These are phyloP conservation scores for Glossophaga mutica DNA, from an alignment of 2,797 vertebrate species.

Conservation along the genomic window DNA sequence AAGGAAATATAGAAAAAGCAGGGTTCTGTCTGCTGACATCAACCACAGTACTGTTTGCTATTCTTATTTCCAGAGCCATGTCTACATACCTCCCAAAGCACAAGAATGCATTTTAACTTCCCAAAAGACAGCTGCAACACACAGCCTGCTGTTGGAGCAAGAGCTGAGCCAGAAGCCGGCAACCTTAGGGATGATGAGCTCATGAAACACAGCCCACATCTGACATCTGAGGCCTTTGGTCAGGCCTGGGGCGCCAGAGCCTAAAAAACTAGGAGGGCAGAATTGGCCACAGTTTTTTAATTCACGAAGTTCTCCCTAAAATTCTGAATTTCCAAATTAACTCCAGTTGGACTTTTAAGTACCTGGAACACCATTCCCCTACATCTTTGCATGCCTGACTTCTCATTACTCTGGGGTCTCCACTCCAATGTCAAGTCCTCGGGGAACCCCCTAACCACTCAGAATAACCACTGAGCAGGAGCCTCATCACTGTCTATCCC, in stretches of 20 bases:
- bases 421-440: background rate
- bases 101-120: background rate
- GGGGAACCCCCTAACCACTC: background rate
- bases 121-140: background rate
- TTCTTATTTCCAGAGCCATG: background rate
- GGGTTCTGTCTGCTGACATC: background rate
- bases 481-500: no score
- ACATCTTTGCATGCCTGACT: background rate
- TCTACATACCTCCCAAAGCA: background rate
- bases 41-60: background rate
- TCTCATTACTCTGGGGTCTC: background rate
- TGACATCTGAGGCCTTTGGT: background rate
- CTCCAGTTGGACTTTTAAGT: background rate
- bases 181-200: background rate
- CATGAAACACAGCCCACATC: background rate
- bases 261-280: background rate
- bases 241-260: background rate
- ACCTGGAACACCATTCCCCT: background rate
- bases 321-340: background rate
- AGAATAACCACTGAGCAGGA: background rate
- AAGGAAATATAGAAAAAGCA: background rate
- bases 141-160: background rate
- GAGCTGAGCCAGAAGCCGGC: background rate
- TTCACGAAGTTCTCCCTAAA: background rate
- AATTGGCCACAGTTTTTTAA: background rate